Base-by-base conservation (phyloP, 1,140 invertebrate species). In the Danaus plexippus region DNA sequence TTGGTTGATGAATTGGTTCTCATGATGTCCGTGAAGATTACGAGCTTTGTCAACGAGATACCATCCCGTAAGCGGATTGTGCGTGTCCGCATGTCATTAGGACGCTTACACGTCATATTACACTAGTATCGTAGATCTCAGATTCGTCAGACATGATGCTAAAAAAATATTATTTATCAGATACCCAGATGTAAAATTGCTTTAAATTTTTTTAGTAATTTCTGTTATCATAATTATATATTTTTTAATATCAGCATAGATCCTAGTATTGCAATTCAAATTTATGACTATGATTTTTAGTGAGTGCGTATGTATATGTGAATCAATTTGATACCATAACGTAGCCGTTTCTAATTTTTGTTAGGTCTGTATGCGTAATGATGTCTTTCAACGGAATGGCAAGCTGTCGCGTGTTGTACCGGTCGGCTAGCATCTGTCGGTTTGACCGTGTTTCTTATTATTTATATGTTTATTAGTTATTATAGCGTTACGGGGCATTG, bases 391-490 rank as follows among this genome's bases (percentile, higher is more conserved):
- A 83, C 80, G 76, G 73, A 46, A 52, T 45, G 49, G 40, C 77
- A 74, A 77, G 71, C 76, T 83, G 80, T 74, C 75, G 72, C 61
- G 74, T 79, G 67, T 57, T 64, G 57, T 79, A 79, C 77, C 73
- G 73, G 71, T 61, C 70, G 67, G 44, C 22, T 47, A 55, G 64
- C 77, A 80, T 73, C 71, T 78, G 75, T 66, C 53, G 49, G 49
- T 60, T 43, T 63, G 62, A 64, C 55, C 52, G 47, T 47, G 54
- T 47, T 54, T 51, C 58, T 52, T 42, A 48, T 59, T 18, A 41
- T 59, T 62, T 59, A 57, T 22, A 22, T 32, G 22, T 32, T 32
- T 32, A 32, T 32, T 32, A 32, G 22, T 32, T 32, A 32, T 32
- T 32, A 32, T 6, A 32, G 7, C 22, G 22, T 5, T 7, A 32